Base-by-base conservation (phyloP, 2,113 vertebrate species). In the Dasyornis broadbenti region DNA sequence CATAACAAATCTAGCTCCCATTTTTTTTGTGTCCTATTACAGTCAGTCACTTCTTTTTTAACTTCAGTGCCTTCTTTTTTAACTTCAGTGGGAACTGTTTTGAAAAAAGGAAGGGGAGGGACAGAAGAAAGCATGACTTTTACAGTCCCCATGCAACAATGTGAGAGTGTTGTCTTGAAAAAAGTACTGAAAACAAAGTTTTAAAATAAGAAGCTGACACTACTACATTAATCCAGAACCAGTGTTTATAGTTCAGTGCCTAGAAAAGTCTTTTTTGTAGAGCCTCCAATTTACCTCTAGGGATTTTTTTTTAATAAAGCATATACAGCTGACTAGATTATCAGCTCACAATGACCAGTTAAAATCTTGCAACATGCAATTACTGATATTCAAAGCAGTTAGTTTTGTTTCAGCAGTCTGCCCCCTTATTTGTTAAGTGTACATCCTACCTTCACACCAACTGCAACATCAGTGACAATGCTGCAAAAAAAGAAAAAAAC, bases 401-500 rank as follows among this genome's bases (percentile, higher is more conserved):
- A 7, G 66, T 52, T 92, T 77, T 56, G 56, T 69, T 87, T 13
- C 35, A 92, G 93, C 24, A 71, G 16, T 59, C 77, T 86, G 33
- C 40, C 83, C 63, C 60, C 94, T 87, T 92, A 96, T 93, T 94
- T 96, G 56, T 81, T 66, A 88, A 70, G 80, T 37, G 80, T 8
- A 72, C 91, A 93, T 90, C 98, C 98, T 98, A 99, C 99, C 99
- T 99, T 99, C 95, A 99, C 98, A 91, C 99, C 99, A 98, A 99
- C 99, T 96, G 98, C 98, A 98, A 99, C 99, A 97, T 99, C 99
- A 97, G 99, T 98, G 97, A 99, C 98, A 98, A 98, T 98, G 97
- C 98, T 99, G 98, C 91, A 98, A 98, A 61, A 91, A 59, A 92
- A 96, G 39, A 96, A 28, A 40, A 68, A n/a, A 93, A 50, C 24